Evolutionary conservation across 2,888 invertebrate genomes (phyloP).

Genomic region (Leptopilina drosophilae): DNA sequence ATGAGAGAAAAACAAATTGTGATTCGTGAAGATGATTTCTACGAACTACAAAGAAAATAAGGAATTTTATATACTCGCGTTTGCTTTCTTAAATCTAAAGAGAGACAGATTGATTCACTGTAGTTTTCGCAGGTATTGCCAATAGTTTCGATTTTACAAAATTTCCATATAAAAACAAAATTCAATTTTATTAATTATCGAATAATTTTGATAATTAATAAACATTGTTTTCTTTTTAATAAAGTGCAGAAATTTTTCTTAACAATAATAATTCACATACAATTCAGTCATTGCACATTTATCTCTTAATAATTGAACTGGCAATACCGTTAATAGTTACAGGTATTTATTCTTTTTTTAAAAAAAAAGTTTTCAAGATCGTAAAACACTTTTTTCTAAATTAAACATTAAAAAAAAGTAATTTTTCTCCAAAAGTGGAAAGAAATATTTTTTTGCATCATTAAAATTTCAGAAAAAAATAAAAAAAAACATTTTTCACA

Average conservation of each 20-base stretch:
- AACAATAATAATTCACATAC: not conserved
- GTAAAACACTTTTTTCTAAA: not conserved
- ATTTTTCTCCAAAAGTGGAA: not conserved
- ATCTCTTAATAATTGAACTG: not conserved
- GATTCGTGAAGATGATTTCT: slow-evolving; percentile 22
- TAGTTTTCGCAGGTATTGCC: slow-evolving; percentile 22
- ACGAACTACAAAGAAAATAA: slow-evolving; percentile 22
- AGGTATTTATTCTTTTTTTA: not conserved
- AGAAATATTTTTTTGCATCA: not conserved
- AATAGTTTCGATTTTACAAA: slow-evolving; percentile 11
- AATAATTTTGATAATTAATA: too few species aligned
- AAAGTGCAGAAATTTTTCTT: not conserved
- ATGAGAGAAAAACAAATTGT: slow-evolving; percentile 23
- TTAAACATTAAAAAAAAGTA: not conserved
- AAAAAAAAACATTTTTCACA: not conserved
- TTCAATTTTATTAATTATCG: not conserved
- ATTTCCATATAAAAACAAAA: not conserved
- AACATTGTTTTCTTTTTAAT: too few species aligned
- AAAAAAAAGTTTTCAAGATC: slow-evolving; percentile 7
- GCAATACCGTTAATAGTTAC: slow-evolving; percentile 32
- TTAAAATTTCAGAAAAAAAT: not conserved
- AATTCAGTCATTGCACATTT: slow-evolving; percentile 3
- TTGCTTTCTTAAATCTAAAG: slow-evolving; percentile 11
- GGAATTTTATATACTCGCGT: not conserved
- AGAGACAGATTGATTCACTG: slow-evolving; percentile 22